Percentiles rank a stretch among this genome's conserved stretches.
These are phyloP conservation scores for Epinephelus lanceolatus DNA, from an alignment of 2,113 vertebrate species.

Conservation along the genomic window DNA sequence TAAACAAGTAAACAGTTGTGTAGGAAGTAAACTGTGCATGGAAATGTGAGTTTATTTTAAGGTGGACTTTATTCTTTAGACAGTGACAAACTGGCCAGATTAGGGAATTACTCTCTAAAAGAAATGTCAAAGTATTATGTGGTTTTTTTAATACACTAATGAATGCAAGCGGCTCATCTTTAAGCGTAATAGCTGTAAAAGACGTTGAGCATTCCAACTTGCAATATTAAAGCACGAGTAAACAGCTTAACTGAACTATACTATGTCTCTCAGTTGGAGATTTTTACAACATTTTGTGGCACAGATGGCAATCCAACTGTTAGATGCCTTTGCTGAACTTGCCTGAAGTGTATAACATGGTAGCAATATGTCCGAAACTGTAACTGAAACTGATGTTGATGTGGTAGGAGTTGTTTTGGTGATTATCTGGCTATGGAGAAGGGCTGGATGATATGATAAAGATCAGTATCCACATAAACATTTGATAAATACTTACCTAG, in stretches of 20 bases:
- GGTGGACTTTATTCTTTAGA: not conserved
- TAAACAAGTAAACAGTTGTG: not conserved
- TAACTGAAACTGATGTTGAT: not conserved
- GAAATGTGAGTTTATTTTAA: not conserved
- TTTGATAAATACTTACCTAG: not conserved
- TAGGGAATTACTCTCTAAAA: not conserved
- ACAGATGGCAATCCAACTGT: not conserved
- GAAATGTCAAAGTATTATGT: not conserved
- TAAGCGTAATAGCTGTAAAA: not conserved
- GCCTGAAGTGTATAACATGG: not conserved
- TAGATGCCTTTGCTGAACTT: not conserved
- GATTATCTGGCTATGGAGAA: not conserved
- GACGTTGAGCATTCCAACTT: not conserved
- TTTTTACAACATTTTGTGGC: slow-evolving; percentile 1
- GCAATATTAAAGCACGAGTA: not conserved
- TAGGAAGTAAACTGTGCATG: not conserved
- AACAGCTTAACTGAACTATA: not conserved
- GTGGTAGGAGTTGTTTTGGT: not conserved
- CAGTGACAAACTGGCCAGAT: not conserved
- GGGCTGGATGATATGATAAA: not conserved
- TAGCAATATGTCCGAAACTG: not conserved
- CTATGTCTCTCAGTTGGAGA: not conserved
- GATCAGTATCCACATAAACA: not conserved
- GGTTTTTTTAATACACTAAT: too few species aligned
- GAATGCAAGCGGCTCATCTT: not conserved